Conservation (phyloP, 2,797 vertebrate species). For the Manis crassicaudata region DNA sequence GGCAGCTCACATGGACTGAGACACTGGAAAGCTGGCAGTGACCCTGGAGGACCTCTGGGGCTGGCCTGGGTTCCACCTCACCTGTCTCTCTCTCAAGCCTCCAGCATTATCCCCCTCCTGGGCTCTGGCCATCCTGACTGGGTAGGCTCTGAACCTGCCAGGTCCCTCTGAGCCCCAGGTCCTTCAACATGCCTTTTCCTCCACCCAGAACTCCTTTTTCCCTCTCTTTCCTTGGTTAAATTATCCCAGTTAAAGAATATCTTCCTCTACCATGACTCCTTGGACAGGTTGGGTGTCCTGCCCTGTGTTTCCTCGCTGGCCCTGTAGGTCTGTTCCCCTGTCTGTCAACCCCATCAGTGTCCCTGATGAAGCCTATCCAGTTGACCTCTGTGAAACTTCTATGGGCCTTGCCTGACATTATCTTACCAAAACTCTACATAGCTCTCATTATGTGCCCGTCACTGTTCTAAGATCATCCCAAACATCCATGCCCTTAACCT, state of each 20-base stretch:
- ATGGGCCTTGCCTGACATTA: not conserved
- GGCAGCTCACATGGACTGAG: not conserved
- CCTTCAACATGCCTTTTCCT: not conserved
- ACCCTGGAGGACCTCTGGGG: not conserved
- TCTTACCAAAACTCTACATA: rapidly evolving
- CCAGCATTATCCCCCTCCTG: too few species aligned
- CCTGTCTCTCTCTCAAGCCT: not conserved
- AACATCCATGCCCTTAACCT: too few species aligned
- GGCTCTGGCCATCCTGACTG: not conserved
- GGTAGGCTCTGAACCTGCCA: not conserved
- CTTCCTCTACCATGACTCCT: rapidly evolving
- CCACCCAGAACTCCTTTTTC: too few species aligned
- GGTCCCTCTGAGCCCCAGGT: too few species aligned
- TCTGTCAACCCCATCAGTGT: rapidly evolving
- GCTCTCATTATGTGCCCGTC: not conserved
- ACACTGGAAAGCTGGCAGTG: not conserved
- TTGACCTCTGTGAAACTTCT: not conserved
- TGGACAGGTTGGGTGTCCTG: not conserved
- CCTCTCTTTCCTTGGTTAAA: not conserved
- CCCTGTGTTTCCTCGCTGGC: not conserved
- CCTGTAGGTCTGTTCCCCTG: not conserved
- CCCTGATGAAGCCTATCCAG: not conserved
- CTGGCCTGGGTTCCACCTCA: rapidly evolving
- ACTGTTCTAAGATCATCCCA: rapidly evolving
- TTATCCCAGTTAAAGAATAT: not conserved